phyloP scores from a whole-genome alignment of 2,888 invertebrate species.

The Drymonia ruficornis region DNA sequence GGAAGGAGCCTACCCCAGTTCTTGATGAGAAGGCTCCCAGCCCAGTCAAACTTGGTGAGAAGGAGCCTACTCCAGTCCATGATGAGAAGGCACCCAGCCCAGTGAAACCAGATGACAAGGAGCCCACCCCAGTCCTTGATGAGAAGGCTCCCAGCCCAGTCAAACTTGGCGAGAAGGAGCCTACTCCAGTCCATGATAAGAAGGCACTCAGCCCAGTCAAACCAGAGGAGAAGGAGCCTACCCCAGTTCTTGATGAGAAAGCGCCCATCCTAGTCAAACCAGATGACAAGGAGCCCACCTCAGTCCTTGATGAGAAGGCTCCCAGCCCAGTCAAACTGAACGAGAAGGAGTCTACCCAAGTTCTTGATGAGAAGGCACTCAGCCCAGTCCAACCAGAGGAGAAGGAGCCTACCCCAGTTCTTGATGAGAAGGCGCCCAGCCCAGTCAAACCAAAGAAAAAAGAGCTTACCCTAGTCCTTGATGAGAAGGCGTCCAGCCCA shows the following conservation, averaged over 20 bases:
- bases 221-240: conserved; percentile 7
- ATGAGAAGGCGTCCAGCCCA: conserved; percentile 4
- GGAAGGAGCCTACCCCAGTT: conserved; percentile 6
- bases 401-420: conserved; percentile 8
- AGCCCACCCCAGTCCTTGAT: conserved; percentile 1
- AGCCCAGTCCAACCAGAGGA: conserved; percentile 18
- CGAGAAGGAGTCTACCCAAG: conserved; percentile 12
- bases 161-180: conserved; percentile 8
- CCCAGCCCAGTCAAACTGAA: conserved; percentile 7
- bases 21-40: conserved; percentile 8
- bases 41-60: conserved; percentile 6
- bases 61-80: background rate
- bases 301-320: conserved; percentile 10
- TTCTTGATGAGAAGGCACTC: conserved; percentile 12
- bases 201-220: conserved; percentile 10
- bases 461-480: conserved; percentile 9
- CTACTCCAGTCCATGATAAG: background rate
- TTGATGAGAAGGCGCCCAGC: conserved; percentile 10
- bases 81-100: conserved; percentile 12
- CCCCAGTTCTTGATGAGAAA: conserved; percentile 5
- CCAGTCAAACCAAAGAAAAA: conserved; percentile 6
- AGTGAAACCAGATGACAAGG: conserved; percentile 6
- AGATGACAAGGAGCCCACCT: background rate
- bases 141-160: conserved; percentile 13
- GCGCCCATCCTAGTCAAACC: conserved; percentile 7